Evolutionary conservation across 2,888 invertebrate genomes (phyloP), one percentile per base, ranked within the genome.

Genomic region (Callimorpha dominula): DNA sequence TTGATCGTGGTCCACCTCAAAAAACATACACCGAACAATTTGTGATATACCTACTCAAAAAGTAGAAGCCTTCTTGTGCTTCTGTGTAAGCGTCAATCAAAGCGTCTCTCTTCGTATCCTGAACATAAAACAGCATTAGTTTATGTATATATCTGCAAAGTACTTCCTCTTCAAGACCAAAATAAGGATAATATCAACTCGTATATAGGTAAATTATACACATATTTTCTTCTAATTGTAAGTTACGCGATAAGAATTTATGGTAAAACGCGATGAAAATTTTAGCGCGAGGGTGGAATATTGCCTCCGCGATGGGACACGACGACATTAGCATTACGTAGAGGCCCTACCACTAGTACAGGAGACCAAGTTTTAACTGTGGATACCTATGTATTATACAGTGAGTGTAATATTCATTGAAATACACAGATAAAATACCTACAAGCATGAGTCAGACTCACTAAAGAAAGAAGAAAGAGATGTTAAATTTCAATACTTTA

Each of bases 251-350:
- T 85, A 86, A 83, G 81, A 86, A 86, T 79, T 72, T 84, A 85
- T 83, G 81, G 83, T 83, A 84, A 86, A 86, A 87, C 77, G 79
- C 78, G 82, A 72, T 81, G 82, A 85, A 86, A 85, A 85, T 87
- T 86, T 85, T 76, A 79, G 54, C 42, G 72, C 52, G 72, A 79
- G 73, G 72, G 78, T 75, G 84, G 79, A 79, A 85, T 83, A 84
- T 83, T 85, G 80, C 85, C 11, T 42, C 43, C 46, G 76, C 75
- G 79, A 78, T 78, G 77, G 67, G 57, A 20, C 20, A 57, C 11
- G 60, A 60, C 77, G 79, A 81, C 77, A 80, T 81, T 84, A 73
- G 65, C 76, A 73, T 73, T 70, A 70, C 74, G 68, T 70, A 31
- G 46, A 60, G 64, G 68, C 60, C 49, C 74, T 85, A 86, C 88